Evolutionary conservation across 2,797 vertebrate species (phyloP).

Genomic region (Pangasius djambal): DNA sequence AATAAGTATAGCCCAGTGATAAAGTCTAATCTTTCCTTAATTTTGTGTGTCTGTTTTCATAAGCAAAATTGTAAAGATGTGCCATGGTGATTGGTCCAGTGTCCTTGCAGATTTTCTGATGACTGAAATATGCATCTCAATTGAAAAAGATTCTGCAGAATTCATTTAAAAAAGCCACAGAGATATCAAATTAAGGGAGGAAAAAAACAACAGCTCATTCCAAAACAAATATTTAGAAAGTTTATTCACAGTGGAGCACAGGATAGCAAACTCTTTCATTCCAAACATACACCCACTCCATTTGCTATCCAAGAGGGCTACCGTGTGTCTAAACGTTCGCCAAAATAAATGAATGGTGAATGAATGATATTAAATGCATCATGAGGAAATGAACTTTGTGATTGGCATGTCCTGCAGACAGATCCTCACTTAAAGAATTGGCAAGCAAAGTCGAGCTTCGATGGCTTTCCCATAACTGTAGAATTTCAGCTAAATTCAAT

Average conservation of each 20-base stretch:
- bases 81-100: not conserved
- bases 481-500: conserved; percentile 5
- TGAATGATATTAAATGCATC: conserved; percentile 62
- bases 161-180: conserved; percentile 69
- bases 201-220: conserved; percentile 62
- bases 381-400: conserved; percentile 71
- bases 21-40: not conserved
- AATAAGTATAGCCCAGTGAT: not conserved
- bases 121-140: conserved; percentile 41
- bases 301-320: conserved; percentile 68
- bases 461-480: conserved; percentile 11
- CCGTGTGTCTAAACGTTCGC: conserved; percentile 62
- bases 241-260: conserved; percentile 69
- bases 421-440: conserved; percentile 17
- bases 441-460: not conserved
- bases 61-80: not conserved
- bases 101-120: not conserved
- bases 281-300: conserved; percentile 53
- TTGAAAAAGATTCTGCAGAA: conserved; percentile 53
- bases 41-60: not conserved
- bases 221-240: conserved; percentile 68
- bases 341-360: conserved; percentile 67
- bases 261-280: conserved; percentile 54
- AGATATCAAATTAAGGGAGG: conserved; percentile 72
- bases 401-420: conserved; percentile 59